A percentile compares a stretch with the other conserved stretches of the same genome.
Conservation (phyloP, 2,113 vertebrate genomes). For the Mellivora capensis region DNA sequence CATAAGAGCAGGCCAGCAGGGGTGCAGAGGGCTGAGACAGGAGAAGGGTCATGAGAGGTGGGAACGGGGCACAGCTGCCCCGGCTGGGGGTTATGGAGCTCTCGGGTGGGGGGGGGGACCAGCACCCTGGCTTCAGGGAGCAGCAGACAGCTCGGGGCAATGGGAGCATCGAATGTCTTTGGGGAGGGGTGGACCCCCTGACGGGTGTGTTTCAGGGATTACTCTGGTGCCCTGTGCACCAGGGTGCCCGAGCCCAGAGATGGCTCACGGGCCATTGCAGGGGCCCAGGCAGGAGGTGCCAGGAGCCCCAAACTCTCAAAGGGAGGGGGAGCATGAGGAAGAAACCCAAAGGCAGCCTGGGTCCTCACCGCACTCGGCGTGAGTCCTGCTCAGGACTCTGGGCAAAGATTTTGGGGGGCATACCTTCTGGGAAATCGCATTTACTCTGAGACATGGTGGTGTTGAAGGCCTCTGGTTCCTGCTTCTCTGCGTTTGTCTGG, state of each 20-base stretch:
- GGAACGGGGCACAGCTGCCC: background rate
- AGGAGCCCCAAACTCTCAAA: background rate
- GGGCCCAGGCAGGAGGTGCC: background rate
- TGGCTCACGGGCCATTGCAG: background rate
- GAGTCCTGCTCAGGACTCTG: background rate
- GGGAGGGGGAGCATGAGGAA: too few relatives aligned
- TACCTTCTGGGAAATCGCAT: background rate
- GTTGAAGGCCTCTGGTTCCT: background rate
- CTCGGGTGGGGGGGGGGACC: fast-evolving
- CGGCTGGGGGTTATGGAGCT: background rate
- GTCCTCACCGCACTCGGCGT: fast-evolving
- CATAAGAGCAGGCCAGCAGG: background rate
- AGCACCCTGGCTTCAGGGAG: background rate
- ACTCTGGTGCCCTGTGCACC: fast-evolving
- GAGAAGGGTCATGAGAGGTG: background rate
- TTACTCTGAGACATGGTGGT: background rate
- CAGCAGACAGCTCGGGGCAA: background rate
- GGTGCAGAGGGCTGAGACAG: background rate
- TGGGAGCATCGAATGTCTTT: too few relatives aligned
- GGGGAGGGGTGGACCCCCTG: background rate
- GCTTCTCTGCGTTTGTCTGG: fast-evolving
- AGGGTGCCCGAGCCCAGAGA: background rate
- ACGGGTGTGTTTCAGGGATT: background rate
- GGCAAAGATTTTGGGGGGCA: background rate
- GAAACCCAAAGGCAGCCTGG: background rate